Percentiles rank a stretch among this genome's conserved stretches.
Evolutionary conservation across 2,797 vertebrate genomes (phyloP).

Genomic region (Echeneis naucrates): DNA sequence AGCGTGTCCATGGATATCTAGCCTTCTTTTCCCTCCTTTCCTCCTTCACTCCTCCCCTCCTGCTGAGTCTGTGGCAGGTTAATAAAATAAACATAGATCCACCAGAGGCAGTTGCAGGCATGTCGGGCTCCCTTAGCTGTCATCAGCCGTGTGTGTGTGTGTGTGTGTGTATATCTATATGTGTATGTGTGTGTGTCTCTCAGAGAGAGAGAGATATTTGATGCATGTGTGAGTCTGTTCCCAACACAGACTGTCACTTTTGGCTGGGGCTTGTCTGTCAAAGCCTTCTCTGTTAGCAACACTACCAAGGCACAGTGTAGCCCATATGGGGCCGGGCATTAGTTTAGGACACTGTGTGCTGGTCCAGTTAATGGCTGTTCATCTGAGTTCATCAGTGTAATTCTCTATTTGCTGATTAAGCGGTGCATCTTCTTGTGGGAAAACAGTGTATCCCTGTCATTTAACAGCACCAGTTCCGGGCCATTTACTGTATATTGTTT

Average conservation of each 20-base stretch:
- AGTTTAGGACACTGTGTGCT: conserved; percentile 41
- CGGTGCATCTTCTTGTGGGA: conserved; percentile 18
- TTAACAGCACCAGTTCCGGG: conserved; percentile 5
- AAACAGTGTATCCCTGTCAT: conserved; percentile 4
- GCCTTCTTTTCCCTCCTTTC: neutral
- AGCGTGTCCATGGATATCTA: neutral
- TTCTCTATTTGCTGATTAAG: conserved; percentile 40
- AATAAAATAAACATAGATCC: conserved; percentile 83
- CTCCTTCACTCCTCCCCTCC: neutral
- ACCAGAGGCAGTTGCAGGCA: conserved; percentile 69
- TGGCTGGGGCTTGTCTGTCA: conserved; percentile 70
- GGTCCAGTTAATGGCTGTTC: conserved; percentile 51
- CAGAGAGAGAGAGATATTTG: conserved; percentile 50
- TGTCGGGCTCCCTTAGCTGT: conserved; percentile 78
- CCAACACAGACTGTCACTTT: conserved; percentile 72
- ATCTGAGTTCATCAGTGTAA: conserved; percentile 37
- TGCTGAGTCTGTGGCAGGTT: conserved; percentile 70
- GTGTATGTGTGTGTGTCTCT: conserved; percentile 43
- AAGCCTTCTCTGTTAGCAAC: conserved; percentile 37
- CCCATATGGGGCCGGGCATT: conserved; percentile 47
- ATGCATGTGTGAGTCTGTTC: conserved; percentile 65
- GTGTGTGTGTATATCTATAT: conserved; percentile 17
- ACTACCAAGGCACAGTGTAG: conserved; percentile 36
- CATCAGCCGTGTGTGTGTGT: conserved; percentile 59
- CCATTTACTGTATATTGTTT: neutral